Evolutionary conservation across 2,797 vertebrate genomes (phyloP).

Genomic region (Siniperca obscura): DNA sequence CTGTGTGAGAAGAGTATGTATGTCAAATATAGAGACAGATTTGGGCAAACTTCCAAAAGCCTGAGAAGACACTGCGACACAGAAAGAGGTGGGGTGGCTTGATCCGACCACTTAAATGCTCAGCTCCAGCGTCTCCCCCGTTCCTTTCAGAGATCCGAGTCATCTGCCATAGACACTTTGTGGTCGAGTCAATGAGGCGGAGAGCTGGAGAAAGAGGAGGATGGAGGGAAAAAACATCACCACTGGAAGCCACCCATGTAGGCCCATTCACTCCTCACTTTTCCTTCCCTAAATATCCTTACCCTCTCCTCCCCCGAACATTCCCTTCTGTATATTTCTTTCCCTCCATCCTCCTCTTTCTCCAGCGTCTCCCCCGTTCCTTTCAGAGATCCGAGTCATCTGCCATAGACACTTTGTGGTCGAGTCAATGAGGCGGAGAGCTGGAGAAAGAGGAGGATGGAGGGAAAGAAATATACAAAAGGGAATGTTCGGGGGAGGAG

Average conservation of each 20-base stretch:
- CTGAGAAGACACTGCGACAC: constrained; percentile 46
- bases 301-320: no score
- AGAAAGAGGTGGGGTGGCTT: constrained; percentile 42
- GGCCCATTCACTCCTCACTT: no score
- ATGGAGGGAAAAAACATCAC: no score
- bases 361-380: constrained; percentile 47
- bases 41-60: constrained; percentile 63
- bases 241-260: no score
- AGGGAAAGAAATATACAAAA: constrained; percentile 59
- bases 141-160: constrained; percentile 60
- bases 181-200: constrained; percentile 75
- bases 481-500: constrained; percentile 60
- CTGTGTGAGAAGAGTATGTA: constrained; percentile 63
- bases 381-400: constrained; percentile 66
- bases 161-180: constrained; percentile 77
- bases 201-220: constrained; percentile 63
- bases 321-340: no score
- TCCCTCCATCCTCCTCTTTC: no score
- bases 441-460: constrained; percentile 58
- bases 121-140: constrained; percentile 44
- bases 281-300: no score
- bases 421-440: constrained; percentile 74
- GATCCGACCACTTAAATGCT: constrained; percentile 67
- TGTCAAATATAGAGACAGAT: constrained; percentile 68
- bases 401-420: constrained; percentile 77